Conservation (phyloP, 2,113 vertebrate genomes). For the Hemicordylus capensis region DNA sequence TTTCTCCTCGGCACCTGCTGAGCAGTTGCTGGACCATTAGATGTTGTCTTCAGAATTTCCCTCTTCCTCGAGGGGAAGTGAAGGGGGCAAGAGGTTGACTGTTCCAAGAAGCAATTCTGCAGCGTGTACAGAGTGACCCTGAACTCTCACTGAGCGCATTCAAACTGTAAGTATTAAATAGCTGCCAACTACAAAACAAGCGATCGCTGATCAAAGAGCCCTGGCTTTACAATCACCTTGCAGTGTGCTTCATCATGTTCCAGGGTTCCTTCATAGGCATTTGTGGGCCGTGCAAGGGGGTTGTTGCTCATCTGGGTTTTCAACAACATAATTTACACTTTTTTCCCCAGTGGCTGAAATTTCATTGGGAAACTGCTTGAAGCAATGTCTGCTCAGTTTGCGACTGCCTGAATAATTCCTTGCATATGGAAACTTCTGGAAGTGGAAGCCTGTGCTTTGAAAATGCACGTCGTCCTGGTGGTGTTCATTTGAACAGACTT, state of each 20-base stretch:
- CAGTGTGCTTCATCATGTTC: neutral
- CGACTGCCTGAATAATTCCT: neutral
- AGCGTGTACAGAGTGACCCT: neutral
- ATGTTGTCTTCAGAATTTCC: conserved; percentile 4
- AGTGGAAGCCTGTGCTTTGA: neutral
- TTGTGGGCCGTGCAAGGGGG: neutral
- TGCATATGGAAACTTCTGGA: neutral
- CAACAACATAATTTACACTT: neutral
- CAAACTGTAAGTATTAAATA: neutral
- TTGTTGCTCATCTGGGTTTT: neutral
- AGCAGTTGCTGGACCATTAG: neutral
- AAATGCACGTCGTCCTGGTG: neutral
- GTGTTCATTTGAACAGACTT: neutral
- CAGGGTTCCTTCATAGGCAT: neutral
- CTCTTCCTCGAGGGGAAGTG: neutral
- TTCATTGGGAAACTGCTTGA: conserved; percentile 1
- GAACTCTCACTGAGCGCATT: neutral
- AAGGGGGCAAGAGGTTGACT: neutral
- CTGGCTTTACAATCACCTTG: neutral
- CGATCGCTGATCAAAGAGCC: conserved; percentile 5
- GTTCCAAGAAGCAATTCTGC: conserved; percentile 21
- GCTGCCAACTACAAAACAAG: neutral
- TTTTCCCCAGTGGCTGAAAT: neutral
- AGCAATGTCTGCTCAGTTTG: neutral
- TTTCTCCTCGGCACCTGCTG: neutral